Percentiles rank a stretch among this genome's conserved stretches.
Conservation (phyloP, 2,888 invertebrate species). For the Adelognathus sp. region DNA sequence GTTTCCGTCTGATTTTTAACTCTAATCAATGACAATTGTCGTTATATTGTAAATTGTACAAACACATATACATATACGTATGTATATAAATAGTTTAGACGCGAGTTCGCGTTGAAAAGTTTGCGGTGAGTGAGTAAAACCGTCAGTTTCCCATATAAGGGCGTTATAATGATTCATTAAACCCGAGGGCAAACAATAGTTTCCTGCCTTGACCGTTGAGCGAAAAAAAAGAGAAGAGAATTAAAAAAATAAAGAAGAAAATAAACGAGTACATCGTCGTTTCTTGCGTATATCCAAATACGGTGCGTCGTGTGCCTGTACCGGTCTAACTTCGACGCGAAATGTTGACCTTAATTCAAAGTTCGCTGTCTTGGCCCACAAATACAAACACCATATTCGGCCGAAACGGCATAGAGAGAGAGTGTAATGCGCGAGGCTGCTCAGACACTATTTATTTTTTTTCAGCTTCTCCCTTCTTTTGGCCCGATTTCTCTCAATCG, state of each 20-base stretch:
- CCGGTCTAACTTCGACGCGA: slow-evolving; percentile 41
- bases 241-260: neutral
- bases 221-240: neutral
- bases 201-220: slow-evolving; percentile 51
- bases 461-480: too few species aligned
- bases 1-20: too few species aligned
- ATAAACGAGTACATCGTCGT: neutral
- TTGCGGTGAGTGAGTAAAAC: slow-evolving; percentile 27
- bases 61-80: too few species aligned
- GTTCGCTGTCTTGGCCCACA: slow-evolving; percentile 49
- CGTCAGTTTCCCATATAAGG: slow-evolving; percentile 39
- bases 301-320: slow-evolving; percentile 24
- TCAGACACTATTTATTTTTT: too few species aligned
- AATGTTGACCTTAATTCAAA: slow-evolving; percentile 55
- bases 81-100: too few species aligned
- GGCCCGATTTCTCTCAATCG: slow-evolving; percentile 29
- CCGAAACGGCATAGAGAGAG: slow-evolving; percentile 26
- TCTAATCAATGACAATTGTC: too few species aligned
- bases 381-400: slow-evolving; percentile 53
- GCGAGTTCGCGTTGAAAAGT: too few species aligned
- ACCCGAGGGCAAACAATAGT: slow-evolving; percentile 56
- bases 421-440: slow-evolving; percentile 13
- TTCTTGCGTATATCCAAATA: slow-evolving; percentile 43
- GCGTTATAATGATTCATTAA: slow-evolving; percentile 56
- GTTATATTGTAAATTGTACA: too few species aligned